A percentile compares a stretch with the other conserved stretches of the same genome.
phyloP scores from a whole-genome alignment of 2,113 vertebrate species.

The Collichthys lucidus region DNA sequence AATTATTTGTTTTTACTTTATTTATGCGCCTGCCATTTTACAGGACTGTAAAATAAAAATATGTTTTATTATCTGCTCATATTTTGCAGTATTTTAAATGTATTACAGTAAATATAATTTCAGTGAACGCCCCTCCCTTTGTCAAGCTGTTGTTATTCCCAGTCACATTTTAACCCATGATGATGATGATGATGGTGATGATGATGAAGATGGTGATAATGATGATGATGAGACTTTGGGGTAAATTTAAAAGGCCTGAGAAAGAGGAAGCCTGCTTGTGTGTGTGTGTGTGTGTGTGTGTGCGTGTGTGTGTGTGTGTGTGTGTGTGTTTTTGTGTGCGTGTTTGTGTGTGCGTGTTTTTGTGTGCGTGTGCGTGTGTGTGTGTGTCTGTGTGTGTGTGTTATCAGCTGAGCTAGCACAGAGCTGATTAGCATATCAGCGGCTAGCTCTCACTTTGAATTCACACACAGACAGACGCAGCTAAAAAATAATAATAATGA shows the following conservation, averaged over 20 bases:
- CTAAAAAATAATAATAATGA: conserved; percentile 11
- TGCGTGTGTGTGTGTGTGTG: too few relatives aligned
- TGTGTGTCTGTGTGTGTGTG: too few relatives aligned
- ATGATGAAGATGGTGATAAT: too few relatives aligned
- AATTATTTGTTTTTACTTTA: too few relatives aligned
- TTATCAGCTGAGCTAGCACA: conserved; percentile 45
- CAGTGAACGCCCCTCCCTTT: conserved; percentile 28
- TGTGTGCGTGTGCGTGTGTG: not conserved
- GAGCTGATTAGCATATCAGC: not conserved
- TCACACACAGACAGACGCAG: not conserved
- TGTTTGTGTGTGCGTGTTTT: not conserved
- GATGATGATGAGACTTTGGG: conserved; percentile 33
- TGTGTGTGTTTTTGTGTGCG: not conserved
- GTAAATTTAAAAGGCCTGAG: conserved; percentile 50
- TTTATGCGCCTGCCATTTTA: not conserved
- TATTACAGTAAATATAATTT: not conserved
- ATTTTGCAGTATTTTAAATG: not conserved
- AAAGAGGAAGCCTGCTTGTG: conserved; percentile 59
- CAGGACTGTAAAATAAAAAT: not conserved
- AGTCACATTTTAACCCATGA: not conserved
- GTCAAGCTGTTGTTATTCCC: conserved; percentile 23
- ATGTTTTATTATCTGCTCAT: not conserved
- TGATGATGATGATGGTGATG: too few relatives aligned
- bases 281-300: not conserved
- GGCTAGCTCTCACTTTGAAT: not conserved